Conservation (phyloP, 1,140 invertebrate genomes). For the Drosophila azteca region DNA sequence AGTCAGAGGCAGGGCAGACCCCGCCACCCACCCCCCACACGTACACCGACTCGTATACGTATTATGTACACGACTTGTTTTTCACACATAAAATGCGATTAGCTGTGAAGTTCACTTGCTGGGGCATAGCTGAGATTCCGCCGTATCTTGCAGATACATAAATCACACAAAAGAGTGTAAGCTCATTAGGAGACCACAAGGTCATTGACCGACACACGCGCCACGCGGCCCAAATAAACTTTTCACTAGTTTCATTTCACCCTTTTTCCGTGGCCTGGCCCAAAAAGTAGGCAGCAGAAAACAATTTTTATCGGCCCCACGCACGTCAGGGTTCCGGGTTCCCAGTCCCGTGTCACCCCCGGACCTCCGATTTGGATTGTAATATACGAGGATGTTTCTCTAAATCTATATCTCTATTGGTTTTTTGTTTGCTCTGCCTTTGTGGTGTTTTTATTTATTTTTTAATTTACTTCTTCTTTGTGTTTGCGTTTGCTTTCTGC, state of each 20-base stretch:
- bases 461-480: conserved; percentile 63
- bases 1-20: conserved; percentile 30
- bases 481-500: neutral
- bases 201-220: conserved; percentile 60
- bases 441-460: conserved; percentile 52
- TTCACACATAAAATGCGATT: conserved; percentile 57
- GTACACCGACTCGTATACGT: neutral
- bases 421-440: conserved; percentile 43
- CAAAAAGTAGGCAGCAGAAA: conserved; percentile 54
- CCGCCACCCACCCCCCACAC: neutral
- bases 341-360: conserved; percentile 5
- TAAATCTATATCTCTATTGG: conserved; percentile 42
- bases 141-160: conserved; percentile 42
- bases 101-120: conserved; percentile 40
- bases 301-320: conserved; percentile 68
- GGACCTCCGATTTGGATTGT: conserved; percentile 2
- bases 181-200: conserved; percentile 36
- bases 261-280: conserved; percentile 40
- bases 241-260: conserved; percentile 37
- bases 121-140: conserved; percentile 22
- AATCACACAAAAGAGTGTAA: conserved; percentile 44
- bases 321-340: conserved; percentile 55
- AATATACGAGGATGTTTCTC: conserved; percentile 35
- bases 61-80: conserved; percentile 66
- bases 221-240: conserved; percentile 41